These are phyloP conservation scores for Thomomys bottae DNA, from an alignment of 2,113 vertebrate genomes.

Conservation along the genomic window DNA sequence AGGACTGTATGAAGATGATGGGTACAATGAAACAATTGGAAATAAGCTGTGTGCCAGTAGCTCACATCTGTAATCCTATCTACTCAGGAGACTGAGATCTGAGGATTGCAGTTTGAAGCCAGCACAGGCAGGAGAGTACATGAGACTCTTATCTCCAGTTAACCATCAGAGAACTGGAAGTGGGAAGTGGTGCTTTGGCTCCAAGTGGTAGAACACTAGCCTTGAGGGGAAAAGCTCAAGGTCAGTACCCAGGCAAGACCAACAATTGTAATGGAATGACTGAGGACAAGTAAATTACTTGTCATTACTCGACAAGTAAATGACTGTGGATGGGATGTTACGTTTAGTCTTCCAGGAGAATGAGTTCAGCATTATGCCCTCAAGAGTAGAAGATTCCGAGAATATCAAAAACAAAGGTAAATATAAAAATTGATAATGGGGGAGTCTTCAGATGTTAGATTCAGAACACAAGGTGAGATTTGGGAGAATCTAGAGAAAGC, in stretches of 20 bases:
- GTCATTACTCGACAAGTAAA: too few species aligned
- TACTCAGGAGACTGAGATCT: too few species aligned
- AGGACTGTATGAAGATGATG: background rate
- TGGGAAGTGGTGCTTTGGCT: too few species aligned
- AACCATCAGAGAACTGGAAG: too few species aligned
- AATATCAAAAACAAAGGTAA: background rate
- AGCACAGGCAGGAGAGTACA: too few species aligned
- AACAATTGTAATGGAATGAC: background rate
- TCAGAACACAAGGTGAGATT: slow-evolving; percentile 2
- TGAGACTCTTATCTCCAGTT: too few species aligned
- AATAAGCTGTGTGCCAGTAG: background rate
- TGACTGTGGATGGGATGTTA: background rate
- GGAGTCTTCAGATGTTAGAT: slow-evolving; percentile 16
- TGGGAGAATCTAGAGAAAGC: background rate
- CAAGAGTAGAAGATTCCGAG: background rate
- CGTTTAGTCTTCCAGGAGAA: background rate
- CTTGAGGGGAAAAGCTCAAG: too few species aligned
- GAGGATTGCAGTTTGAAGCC: too few species aligned
- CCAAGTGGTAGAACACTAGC: too few species aligned
- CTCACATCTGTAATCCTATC: too few species aligned
- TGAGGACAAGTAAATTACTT: background rate
- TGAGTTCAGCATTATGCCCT: background rate
- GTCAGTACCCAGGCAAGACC: too few species aligned
- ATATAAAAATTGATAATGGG: background rate
- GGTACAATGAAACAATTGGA: background rate